Percentiles rank a stretch among this genome's conserved stretches.
Conservation (phyloP, 2,797 vertebrate species). For the Channallabes apus region DNA sequence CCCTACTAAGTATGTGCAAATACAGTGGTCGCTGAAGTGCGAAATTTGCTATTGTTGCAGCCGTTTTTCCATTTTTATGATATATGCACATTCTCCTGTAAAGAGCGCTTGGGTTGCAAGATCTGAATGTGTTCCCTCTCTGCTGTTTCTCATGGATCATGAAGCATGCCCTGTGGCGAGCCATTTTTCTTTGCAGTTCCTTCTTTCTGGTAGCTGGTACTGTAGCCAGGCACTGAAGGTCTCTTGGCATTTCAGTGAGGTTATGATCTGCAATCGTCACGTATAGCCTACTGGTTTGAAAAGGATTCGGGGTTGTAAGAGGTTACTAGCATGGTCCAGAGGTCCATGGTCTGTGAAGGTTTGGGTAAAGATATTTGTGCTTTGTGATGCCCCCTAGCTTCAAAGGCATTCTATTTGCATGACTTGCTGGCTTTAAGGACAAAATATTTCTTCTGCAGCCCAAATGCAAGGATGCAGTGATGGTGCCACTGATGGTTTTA, state of each 20-base stretch:
- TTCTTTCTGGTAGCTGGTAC: background rate
- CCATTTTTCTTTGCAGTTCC: slow-evolving; percentile 9
- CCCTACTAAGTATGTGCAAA: slow-evolving; percentile 19
- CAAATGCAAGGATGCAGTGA: too few relatives aligned
- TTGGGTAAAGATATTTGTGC: background rate
- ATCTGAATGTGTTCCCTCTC: slow-evolving; percentile 38
- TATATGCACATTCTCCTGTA: slow-evolving; percentile 45
- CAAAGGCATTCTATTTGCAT: too few relatives aligned
- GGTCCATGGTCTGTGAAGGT: background rate
- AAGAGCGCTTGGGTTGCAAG: slow-evolving; percentile 35
- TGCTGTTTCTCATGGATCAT: slow-evolving; percentile 19
- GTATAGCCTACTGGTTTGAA: background rate
- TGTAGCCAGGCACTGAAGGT: slow-evolving; percentile 4
- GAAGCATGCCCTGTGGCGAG: slow-evolving; percentile 14
- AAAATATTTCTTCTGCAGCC: too few relatives aligned
- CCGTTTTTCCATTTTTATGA: slow-evolving; percentile 46
- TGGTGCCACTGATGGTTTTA: too few relatives aligned
- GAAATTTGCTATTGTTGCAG: slow-evolving; percentile 34
- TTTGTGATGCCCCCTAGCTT: too few relatives aligned
- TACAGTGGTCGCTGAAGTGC: slow-evolving; percentile 30
- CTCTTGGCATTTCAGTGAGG: background rate
- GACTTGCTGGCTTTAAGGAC: too few relatives aligned
- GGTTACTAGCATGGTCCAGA: background rate
- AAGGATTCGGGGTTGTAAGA: background rate
- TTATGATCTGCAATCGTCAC: slow-evolving; percentile 15